Base-by-base conservation (phyloP, 2,113 vertebrate genomes). In the Ceyx melanurus region DNA sequence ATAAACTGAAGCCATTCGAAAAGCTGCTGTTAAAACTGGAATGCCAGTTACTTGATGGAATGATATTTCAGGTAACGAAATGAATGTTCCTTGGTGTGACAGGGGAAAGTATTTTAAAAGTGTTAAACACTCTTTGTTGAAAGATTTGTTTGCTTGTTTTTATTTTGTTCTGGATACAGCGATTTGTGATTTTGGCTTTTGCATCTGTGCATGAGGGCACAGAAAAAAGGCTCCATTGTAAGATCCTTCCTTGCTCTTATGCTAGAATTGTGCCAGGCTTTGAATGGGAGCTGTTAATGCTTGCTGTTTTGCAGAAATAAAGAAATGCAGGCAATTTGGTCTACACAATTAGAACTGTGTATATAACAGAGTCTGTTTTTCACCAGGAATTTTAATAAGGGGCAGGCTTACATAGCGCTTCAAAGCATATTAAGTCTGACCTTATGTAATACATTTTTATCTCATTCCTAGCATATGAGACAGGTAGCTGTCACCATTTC, bases 1-100 rank as follows among this genome's bases (percentile, higher is more conserved):
- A 99, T 95, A 99, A 99, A 90, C 95, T 99, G 87, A 99, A 99
- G 94, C 99, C 99, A 6, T 99, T 99, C 94, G 99, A 99, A 97
- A 99, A 99, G 95, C 98, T 99, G 28, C 95, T 99, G 66, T 97
- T 99, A 75, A 99, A 98, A 95, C 96, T 99, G 51, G 99, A 99
- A 97, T 98, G 98, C 23, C 99, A 99, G 90, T 97, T 99, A 90
- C 97, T 99, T 84, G 99, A 99, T 91, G 98, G 99, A 93, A 98
- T 98, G 98, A 99, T 99, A 96, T 98, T 99, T 95, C 99, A 99
- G 99, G 99, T 99, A 96, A 80, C 60, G 13, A 54, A 92, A 65
- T 60, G 25, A 50, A n/a, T 19, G 3, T 79, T 93, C 4, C 15
- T 13, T 5, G 4, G 10, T 56, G 7, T 12, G 22, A 21, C 4